These are phyloP conservation scores for Agrotis ipsilon DNA, from an alignment of 2,888 invertebrate species.

Conservation along the genomic window DNA sequence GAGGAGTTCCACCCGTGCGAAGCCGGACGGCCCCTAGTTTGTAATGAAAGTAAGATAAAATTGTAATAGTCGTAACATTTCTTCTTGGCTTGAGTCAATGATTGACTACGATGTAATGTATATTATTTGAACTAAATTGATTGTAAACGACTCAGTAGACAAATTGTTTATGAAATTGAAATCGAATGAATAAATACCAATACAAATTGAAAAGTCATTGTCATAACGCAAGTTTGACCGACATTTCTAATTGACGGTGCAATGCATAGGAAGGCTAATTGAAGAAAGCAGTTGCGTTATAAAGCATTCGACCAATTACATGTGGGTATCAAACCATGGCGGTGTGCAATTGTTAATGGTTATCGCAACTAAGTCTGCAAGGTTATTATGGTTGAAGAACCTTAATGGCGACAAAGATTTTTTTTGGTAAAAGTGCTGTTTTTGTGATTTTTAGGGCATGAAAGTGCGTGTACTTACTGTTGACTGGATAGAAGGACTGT, in stretches of 20 bases:
- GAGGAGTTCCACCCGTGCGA: too few species aligned
- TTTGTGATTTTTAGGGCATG: too few species aligned
- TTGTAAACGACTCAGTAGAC: slow-evolving; percentile 1
- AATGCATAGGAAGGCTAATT: slow-evolving; percentile 48
- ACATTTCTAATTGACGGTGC: slow-evolving; percentile 54
- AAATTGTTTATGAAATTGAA: slow-evolving; percentile 17
- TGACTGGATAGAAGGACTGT: too few species aligned
- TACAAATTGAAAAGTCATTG: slow-evolving; percentile 32
- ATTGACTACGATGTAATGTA: background rate
- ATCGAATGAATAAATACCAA: slow-evolving; percentile 15
- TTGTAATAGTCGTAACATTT: too few species aligned
- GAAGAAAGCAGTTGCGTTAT: slow-evolving; percentile 57
- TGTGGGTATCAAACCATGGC: slow-evolving; percentile 60
- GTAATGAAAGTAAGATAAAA: too few species aligned
- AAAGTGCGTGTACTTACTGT: too few species aligned
- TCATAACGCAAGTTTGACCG: slow-evolving; percentile 52
- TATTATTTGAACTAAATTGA: background rate
- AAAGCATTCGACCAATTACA: slow-evolving; percentile 48
- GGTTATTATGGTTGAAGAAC: slow-evolving; percentile 30
- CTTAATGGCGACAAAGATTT: background rate
- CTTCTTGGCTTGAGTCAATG: background rate
- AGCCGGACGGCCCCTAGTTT: too few species aligned
- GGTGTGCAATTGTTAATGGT: slow-evolving; percentile 56
- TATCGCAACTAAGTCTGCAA: slow-evolving; percentile 49
- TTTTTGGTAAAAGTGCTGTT: too few species aligned